Conservation (phyloP, 2,797 vertebrate species). For the Cichlasoma orientale region DNA sequence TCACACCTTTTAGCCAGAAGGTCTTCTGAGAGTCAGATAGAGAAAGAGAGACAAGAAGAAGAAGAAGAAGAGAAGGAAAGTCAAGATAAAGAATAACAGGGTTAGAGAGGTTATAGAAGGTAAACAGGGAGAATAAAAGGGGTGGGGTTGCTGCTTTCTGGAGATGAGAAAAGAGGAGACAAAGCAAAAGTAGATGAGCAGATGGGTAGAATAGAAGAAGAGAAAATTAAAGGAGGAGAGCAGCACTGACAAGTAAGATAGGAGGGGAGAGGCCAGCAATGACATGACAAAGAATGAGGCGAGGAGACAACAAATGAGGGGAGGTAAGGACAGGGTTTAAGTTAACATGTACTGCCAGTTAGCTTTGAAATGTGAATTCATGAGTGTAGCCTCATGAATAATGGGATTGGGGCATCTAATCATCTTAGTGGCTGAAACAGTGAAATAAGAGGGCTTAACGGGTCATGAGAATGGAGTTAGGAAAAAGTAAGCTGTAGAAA, state of each 20-base stretch:
- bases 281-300: conserved; percentile 1
- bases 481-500: conserved; percentile 19
- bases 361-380: conserved; percentile 44
- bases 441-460: conserved; percentile 16
- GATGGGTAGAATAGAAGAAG: conserved; percentile 14
- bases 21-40: conserved; percentile 59
- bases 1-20: conserved; percentile 74
- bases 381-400: conserved; percentile 40
- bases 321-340: conserved; percentile 17
- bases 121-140: conserved; percentile 10
- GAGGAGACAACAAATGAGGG: conserved; percentile 12
- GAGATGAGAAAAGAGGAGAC: conserved; percentile 29
- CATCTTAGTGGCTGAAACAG: conserved; percentile 19
- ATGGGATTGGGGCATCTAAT: conserved; percentile 35
- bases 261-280: neutral
- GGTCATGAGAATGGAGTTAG: conserved; percentile 14
- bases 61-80: conserved; percentile 3
- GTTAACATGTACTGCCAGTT: conserved; percentile 19
- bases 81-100: conserved; percentile 25
- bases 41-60: conserved; percentile 27
- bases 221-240: conserved; percentile 16
- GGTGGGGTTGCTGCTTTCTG: neutral
- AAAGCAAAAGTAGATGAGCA: conserved; percentile 14
- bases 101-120: conserved; percentile 42
- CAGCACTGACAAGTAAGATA: conserved; percentile 12